Evolutionary conservation across 2,797 vertebrate species (phyloP).

Genomic region (Pseudochaenichthys georgianus): DNA sequence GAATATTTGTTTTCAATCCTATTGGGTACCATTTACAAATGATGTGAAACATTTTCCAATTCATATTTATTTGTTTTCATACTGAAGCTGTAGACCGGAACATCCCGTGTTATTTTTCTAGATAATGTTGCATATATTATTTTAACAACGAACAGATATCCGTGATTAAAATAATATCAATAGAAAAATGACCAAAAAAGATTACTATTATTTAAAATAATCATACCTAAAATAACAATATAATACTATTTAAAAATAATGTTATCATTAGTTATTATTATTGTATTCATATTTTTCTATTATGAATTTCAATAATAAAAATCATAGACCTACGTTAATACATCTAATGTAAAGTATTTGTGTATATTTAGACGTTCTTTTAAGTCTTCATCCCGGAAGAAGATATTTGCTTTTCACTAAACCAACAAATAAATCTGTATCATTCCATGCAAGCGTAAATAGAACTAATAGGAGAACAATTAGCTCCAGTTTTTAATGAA

Average conservation of each 20-base stretch:
- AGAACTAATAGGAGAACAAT: neutral
- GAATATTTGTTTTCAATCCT: neutral
- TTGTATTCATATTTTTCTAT: too few species aligned
- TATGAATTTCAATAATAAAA: too few species aligned
- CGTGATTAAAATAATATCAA: too few species aligned
- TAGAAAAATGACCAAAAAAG: too few species aligned
- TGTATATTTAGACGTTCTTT: neutral
- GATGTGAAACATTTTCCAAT: neutral
- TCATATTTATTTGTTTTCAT: neutral
- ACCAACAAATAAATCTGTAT: neutral
- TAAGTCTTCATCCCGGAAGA: neutral
- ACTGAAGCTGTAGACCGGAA: neutral
- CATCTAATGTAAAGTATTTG: neutral
- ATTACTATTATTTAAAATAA: too few species aligned
- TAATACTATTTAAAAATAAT: too few species aligned
- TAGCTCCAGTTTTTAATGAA: neutral
- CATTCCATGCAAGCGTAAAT: neutral
- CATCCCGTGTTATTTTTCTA: neutral
- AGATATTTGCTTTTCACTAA: neutral
- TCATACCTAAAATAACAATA: too few species aligned
- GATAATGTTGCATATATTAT: too few species aligned
- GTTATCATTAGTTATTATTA: too few species aligned
- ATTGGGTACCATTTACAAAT: conserved; percentile 4
- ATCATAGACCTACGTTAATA: too few species aligned
- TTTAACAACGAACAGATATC: too few species aligned